Evolutionary conservation across 2,797 vertebrate genomes (phyloP), one percentile per base, ranked within the genome.

Genomic region (Hippocampus kuda): DNA sequence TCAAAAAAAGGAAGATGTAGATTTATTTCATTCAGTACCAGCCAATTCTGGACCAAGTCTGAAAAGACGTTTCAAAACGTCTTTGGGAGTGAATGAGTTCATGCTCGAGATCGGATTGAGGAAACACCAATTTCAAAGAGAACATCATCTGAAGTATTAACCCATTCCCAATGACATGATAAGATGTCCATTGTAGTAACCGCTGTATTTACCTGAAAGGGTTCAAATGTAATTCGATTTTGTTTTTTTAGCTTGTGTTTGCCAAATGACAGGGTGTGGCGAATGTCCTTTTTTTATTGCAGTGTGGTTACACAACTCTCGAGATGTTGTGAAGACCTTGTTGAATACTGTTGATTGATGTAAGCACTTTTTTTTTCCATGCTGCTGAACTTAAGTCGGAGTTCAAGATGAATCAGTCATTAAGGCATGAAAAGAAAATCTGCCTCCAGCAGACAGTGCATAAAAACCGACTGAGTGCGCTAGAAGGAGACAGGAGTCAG

Each of bases 351-450:
- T 41, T 62, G 60, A 62, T 62, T 62, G 60, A 62, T 62, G 60
- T 11, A 41, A 62, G 60, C 38, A 41, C 60, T 38, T 62, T 62
- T 62, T 13, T 38, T 38, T 38, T 38, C 34, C 34, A 41, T 61
- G 67, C 67, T 30, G 56, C 56, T 68, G 60, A 62, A 62, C 34
- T 62, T 62, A 38, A 62, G 30, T 38, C 60, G 10, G 57, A 60
- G 57, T 60, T 60, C 57, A 60, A 60, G 57, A 60, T 60, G 57
- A 34, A 60, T 60, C 60, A 62, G 34, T 62, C 38, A 62, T 62
- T 62, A 62, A 38, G 34, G 22, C 60, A 38, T 38, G 60, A 62
- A 62, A 62, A 18, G 38, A 62, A 62, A 62, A 62, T 38, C 18
- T 41, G 60, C 60, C 60, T 62, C 38, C 34, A 62, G 60, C 60